These are phyloP conservation scores for Campylorhamphus procurvoides DNA, from an alignment of 2,113 vertebrate species.

Conservation along the genomic window DNA sequence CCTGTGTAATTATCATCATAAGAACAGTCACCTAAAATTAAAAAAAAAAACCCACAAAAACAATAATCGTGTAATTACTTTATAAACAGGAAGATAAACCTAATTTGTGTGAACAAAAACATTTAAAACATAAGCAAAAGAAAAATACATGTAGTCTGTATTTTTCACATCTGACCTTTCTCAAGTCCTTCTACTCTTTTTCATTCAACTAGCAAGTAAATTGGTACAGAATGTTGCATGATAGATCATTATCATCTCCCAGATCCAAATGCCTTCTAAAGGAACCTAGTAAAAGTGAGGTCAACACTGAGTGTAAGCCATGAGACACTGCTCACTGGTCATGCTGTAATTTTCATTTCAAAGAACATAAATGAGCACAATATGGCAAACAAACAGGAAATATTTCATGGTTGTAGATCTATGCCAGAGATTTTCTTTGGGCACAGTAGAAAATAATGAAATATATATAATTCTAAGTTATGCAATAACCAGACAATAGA, in stretches of 20 bases:
- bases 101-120: not conserved
- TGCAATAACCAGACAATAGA: not conserved
- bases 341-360: conserved; percentile 46
- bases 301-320: not conserved
- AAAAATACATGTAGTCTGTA: not conserved
- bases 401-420: not conserved
- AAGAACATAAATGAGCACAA: not conserved
- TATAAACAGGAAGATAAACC: not conserved
- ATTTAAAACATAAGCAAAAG: not conserved
- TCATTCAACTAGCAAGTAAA: not conserved
- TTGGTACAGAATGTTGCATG: not conserved
- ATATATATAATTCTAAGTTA: not conserved
- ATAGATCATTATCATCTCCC: not conserved
- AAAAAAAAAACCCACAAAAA: not conserved
- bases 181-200: not conserved
- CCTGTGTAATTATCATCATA: not conserved
- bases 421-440: not conserved
- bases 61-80: not conserved
- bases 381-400: not conserved
- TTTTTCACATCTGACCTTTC: not conserved
- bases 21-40: not conserved
- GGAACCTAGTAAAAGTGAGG: not conserved
- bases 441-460: not conserved
- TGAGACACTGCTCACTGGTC: not conserved
- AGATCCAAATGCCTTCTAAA: conserved; percentile 3